Percentiles rank a stretch among this genome's conserved stretches.
Conservation (phyloP, 2,113 vertebrate genomes). For the Platichthys stellatus region DNA sequence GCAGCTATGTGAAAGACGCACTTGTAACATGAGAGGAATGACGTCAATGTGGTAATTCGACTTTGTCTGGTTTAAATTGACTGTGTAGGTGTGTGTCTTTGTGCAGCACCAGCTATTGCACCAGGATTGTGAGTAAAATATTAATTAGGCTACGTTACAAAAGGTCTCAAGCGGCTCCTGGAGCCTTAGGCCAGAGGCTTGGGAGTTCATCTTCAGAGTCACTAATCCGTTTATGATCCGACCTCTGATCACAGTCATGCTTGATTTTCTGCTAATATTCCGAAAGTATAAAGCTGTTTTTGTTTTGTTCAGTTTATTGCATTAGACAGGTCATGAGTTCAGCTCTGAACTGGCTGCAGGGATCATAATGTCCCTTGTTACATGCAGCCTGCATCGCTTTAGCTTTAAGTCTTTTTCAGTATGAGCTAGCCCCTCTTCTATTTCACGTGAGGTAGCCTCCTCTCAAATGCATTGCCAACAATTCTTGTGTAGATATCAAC, state of each 20-base stretch:
- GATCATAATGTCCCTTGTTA: no score
- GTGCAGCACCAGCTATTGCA: neutral
- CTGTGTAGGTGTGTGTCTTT: neutral
- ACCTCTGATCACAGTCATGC: neutral
- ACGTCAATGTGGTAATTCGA: neutral
- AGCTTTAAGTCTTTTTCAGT: no score
- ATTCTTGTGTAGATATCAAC: no score
- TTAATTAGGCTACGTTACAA: slow-evolving; percentile 42
- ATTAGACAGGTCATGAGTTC: neutral
- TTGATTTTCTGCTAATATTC: neutral
- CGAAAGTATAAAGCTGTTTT: neutral
- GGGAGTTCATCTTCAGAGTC: neutral
- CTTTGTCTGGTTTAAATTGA: neutral
- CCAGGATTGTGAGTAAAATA: slow-evolving; percentile 40
- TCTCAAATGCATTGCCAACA: no score
- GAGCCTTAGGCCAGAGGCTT: neutral
- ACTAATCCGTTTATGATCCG: slow-evolving; percentile 14
- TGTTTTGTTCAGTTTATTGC: neutral
- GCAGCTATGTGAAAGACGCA: slow-evolving; percentile 30
- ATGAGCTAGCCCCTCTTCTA: neutral
- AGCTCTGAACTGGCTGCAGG: neutral
- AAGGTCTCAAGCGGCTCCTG: slow-evolving; percentile 4
- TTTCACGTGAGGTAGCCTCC: neutral
- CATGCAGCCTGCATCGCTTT: neutral
- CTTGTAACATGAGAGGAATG: slow-evolving; percentile 28